Evolutionary conservation across 37 sponge, comb jelly and placozoan genomes (phyloP).

Genomic region (Axinella damicornis): DNA sequence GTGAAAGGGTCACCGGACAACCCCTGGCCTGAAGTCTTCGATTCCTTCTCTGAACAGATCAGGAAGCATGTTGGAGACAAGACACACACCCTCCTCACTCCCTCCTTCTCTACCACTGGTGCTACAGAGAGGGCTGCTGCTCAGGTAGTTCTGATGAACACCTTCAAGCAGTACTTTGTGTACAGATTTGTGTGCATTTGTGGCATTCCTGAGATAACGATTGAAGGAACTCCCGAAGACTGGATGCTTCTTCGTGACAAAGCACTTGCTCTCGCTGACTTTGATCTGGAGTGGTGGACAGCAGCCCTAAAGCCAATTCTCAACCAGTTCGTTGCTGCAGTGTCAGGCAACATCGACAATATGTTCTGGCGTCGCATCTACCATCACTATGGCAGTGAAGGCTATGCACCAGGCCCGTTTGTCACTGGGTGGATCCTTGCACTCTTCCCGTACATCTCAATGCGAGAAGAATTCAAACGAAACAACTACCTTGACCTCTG

Average conservation of each 20-base stretch:
- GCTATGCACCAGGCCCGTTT: conserved; percentile 30
- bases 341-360: conserved; percentile 41
- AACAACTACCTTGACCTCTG: conserved; percentile 21
- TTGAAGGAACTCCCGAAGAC: conserved; percentile 62
- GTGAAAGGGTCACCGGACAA: conserved; percentile 53
- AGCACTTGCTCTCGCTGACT: conserved; percentile 39
- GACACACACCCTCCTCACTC: conserved; percentile 43
- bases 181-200: conserved; percentile 15
- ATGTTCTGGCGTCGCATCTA: conserved; percentile 66
- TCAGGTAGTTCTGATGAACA: conserved; percentile 64
- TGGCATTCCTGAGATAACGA: conserved; percentile 77
- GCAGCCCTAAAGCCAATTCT: conserved; percentile 33
- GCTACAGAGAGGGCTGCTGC: conserved; percentile 60
- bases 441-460: conserved; percentile 50
- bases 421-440: conserved; percentile 56
- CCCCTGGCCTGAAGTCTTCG: conserved; percentile 71
- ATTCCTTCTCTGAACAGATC: conserved; percentile 65
- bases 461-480: not conserved
- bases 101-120: conserved; percentile 66
- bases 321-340: conserved; percentile 67
- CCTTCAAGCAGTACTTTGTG: conserved; percentile 55
- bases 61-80: conserved; percentile 39
- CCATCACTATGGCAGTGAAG: conserved; percentile 21
- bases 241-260: conserved; percentile 59
- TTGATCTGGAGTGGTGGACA: conserved; percentile 68